phyloP scores from a whole-genome alignment of 2,888 invertebrate genomes.

The Acanthoscelides obtectus region DNA sequence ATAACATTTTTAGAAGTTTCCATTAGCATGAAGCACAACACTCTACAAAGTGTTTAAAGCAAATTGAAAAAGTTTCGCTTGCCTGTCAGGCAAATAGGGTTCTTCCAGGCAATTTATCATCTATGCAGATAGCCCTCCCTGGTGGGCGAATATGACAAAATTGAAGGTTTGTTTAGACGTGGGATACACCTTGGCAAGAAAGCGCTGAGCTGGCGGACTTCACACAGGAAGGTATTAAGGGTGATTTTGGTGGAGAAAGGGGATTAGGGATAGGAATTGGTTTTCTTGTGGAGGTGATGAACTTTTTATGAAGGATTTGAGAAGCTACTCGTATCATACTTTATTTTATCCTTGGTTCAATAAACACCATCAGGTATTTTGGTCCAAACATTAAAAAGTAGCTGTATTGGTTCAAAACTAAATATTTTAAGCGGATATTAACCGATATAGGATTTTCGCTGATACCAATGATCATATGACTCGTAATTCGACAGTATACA shows the following conservation, averaged over 20 bases:
- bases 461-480: too few species aligned
- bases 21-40: neutral
- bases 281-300: too few species aligned
- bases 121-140: neutral
- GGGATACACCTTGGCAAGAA: neutral
- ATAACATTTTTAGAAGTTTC: neutral
- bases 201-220: neutral
- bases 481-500: too few species aligned
- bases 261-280: too few species aligned
- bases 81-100: neutral
- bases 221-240: neutral
- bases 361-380: too few species aligned
- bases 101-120: neutral
- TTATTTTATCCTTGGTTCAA: too few species aligned
- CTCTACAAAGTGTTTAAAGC: neutral
- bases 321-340: too few species aligned
- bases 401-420: too few species aligned
- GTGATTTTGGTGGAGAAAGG: neutral
- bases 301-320: too few species aligned
- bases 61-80: neutral
- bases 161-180: neutral
- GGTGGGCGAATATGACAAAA: neutral
- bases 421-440: too few species aligned
- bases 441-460: too few species aligned
- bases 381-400: too few species aligned